Conservation (phyloP, 2,888 invertebrate genomes). For the Sthenelais limicola region DNA sequence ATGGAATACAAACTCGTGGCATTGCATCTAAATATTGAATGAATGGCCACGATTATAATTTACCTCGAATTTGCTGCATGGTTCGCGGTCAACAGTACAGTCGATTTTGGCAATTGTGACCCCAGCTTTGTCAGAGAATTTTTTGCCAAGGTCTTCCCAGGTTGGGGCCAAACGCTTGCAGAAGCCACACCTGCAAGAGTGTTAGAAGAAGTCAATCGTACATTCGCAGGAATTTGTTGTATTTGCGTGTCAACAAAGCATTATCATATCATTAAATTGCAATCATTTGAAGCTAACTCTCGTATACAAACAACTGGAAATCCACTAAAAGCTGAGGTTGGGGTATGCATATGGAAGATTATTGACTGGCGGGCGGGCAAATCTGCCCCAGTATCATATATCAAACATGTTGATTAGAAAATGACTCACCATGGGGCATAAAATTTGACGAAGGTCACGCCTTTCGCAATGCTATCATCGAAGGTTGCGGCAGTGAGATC, state of each 20-base stretch:
- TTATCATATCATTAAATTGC: too few species aligned
- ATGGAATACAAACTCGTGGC: too few species aligned
- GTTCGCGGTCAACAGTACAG: constrained; percentile 80
- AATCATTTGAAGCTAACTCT: too few species aligned
- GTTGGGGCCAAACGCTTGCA: constrained; percentile 84
- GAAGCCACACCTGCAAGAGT: constrained; percentile 84
- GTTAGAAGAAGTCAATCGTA: neutral
- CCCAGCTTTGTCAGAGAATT: constrained; percentile 75
- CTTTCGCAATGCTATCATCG: constrained; percentile 80
- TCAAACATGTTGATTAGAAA: neutral
- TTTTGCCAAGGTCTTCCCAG: constrained; percentile 83
- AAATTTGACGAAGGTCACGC: constrained; percentile 87
- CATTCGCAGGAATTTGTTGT: neutral
- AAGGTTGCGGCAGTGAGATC: constrained; percentile 82
- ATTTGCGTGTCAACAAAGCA: neutral
- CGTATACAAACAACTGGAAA: neutral
- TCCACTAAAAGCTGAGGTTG: neutral
- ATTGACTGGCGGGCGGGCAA: too few species aligned
- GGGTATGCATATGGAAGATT: too few species aligned
- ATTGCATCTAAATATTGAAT: too few species aligned
- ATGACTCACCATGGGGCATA: constrained; percentile 84
- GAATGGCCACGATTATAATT: too few species aligned
- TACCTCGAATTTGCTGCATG: constrained; percentile 84
- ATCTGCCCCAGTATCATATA: neutral
- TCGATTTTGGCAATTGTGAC: constrained; percentile 86